A percentile compares a stretch with the other conserved stretches of the same genome.
These are phyloP conservation scores for Trichomycterus rosablanca DNA, from an alignment of 2,113 vertebrate genomes.

Conservation along the genomic window DNA sequence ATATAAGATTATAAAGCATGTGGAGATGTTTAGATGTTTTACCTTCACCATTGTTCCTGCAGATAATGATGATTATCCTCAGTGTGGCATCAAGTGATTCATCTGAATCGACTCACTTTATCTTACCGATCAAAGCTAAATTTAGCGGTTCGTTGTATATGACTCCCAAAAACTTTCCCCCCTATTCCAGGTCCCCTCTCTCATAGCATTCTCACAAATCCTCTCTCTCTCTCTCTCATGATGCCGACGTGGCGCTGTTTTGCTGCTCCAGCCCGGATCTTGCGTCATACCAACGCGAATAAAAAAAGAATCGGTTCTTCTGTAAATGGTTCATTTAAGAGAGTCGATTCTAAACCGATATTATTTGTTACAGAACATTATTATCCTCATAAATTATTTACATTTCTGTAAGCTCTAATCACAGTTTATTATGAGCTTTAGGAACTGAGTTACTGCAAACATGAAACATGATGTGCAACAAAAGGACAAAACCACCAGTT, in stretches of 20 bases:
- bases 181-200: background rate
- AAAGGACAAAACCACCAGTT: no score
- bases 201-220: background rate
- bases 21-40: slow-evolving; percentile 27
- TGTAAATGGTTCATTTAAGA: background rate
- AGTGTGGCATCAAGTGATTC: background rate
- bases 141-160: no score
- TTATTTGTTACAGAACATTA: no score
- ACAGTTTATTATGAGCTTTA: no score
- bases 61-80: background rate
- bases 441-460: no score
- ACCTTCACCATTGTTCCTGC: slow-evolving; percentile 57
- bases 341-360: background rate
- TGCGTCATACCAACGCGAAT: slow-evolving; percentile 38
- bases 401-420: no score
- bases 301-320: background rate
- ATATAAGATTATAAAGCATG: no score
- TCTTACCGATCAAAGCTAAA: no score
- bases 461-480: no score
- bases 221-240: background rate
- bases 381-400: no score
- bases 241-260: slow-evolving; percentile 35
- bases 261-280: slow-evolving; percentile 43
- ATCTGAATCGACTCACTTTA: slow-evolving; percentile 10
- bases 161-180: background rate